These are phyloP conservation scores for Coregonus ussuriensis DNA, from an alignment of 2,797 vertebrate genomes.

Conservation along the genomic window DNA sequence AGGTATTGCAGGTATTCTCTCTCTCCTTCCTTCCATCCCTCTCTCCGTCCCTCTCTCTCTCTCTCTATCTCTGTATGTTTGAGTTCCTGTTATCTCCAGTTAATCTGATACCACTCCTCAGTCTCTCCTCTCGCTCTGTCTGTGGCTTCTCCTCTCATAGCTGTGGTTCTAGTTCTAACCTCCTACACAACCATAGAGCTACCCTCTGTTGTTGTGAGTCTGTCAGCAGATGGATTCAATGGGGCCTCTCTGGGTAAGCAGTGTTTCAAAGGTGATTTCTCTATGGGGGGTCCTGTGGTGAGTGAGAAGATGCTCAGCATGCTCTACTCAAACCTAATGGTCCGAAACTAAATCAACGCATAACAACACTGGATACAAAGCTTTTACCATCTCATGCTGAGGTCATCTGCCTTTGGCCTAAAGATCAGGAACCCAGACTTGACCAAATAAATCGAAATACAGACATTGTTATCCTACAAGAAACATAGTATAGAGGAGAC, in stretches of 20 bases:
- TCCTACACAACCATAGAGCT: not conserved
- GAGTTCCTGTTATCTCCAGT: not conserved
- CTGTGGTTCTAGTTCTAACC: not conserved
- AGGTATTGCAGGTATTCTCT: not conserved
- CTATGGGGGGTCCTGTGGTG: conserved; percentile 24
- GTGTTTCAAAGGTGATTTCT: conserved; percentile 22
- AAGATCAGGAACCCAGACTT: no score
- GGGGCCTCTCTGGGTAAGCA: conserved; percentile 12
- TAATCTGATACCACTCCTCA: not conserved
- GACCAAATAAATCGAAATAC: no score
- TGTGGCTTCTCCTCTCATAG: not conserved
- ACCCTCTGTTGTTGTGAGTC: conserved; percentile 1
- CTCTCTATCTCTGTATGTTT: not conserved
- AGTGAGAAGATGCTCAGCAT: not conserved
- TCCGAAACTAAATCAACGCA: no score
- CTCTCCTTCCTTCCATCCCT: no score
- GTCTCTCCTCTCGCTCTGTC: not conserved
- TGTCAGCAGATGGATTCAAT: not conserved
- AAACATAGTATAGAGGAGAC: no score
- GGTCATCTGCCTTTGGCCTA: no score
- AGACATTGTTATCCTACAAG: no score
- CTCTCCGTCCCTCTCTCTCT: not conserved
- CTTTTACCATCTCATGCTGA: no score
- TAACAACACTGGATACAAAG: no score
- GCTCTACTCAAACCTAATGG: no score